Conservation (phyloP, 92 coral and sea anemone genomes). For the Actinernus sp. region DNA sequence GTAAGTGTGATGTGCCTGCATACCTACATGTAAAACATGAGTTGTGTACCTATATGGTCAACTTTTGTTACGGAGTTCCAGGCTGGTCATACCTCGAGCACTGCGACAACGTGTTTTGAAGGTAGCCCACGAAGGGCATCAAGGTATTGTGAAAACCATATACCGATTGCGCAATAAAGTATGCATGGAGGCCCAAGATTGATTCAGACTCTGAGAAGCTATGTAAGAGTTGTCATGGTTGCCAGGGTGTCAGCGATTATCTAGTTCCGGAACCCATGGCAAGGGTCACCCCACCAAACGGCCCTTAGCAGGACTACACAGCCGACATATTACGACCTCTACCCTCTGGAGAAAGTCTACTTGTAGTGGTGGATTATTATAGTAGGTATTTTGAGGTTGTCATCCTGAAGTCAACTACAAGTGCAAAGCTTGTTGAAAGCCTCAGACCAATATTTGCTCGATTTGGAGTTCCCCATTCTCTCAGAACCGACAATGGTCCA, state of each 20-base stretch:
- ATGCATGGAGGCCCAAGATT: too few species aligned
- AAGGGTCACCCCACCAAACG: not conserved
- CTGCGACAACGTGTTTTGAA: too few species aligned
- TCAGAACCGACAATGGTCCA: conserved; percentile 26
- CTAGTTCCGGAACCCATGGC: conserved; percentile 20
- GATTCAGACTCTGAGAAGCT: too few species aligned
- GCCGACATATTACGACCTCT: too few species aligned
- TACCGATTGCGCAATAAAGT: conserved; percentile 21
- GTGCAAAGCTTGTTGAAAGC: too few species aligned
- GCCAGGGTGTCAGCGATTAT: conserved; percentile 22
- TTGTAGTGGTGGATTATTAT: conserved; percentile 12
- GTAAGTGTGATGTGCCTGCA: conserved; percentile 7
- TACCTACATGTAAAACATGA: conserved; percentile 17
- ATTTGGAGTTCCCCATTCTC: conserved; percentile 24
- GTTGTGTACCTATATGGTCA: conserved; percentile 15
- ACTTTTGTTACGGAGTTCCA: conserved; percentile 4
- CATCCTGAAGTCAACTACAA: conserved; percentile 13
- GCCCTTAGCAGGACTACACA: conserved; percentile 27
- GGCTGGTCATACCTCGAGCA: too few species aligned
- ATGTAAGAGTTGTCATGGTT: conserved; percentile 24
- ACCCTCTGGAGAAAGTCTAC: conserved; percentile 19
- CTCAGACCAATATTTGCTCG: too few species aligned
- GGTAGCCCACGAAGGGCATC: conserved; percentile 33
- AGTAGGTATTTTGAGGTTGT: conserved; percentile 22
- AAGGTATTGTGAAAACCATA: conserved; percentile 22